Conservation (phyloP, 2,113 vertebrate genomes). For the Barbus barbus region DNA sequence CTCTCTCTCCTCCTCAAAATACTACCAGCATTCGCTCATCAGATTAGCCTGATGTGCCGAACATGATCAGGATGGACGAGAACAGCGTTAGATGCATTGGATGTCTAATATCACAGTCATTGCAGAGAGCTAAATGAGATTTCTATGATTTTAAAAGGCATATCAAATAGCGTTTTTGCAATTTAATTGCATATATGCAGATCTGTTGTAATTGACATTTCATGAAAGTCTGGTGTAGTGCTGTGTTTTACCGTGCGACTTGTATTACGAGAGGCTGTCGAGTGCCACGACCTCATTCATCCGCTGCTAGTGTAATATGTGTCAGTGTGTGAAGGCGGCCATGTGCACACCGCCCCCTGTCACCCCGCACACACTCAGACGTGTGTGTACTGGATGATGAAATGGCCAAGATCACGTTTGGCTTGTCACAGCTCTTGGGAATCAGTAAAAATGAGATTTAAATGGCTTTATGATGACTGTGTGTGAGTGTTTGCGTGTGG, state of each 20-base stretch:
- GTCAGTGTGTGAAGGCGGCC: slow-evolving; percentile 70
- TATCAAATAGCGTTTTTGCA: not conserved
- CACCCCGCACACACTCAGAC: slow-evolving; percentile 43
- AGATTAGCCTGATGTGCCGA: slow-evolving; percentile 54
- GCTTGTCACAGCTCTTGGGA: not conserved
- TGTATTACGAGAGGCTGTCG: not conserved
- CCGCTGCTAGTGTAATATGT: slow-evolving; percentile 62
- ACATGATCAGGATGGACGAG: not conserved
- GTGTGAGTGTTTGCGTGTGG: not conserved
- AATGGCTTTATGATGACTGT: not conserved
- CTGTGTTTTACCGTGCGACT: not conserved
- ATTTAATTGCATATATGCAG: not conserved
- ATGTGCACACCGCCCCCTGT: slow-evolving; percentile 69
- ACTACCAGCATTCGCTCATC: slow-evolving; percentile 53
- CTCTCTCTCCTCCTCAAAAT: slow-evolving; percentile 62
- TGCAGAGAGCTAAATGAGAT: not conserved
- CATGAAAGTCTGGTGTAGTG: not conserved
- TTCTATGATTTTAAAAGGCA: not conserved
- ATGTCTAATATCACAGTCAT: not conserved
- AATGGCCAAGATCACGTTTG: not conserved
- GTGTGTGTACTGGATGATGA: slow-evolving; percentile 32
- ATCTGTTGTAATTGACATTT: slow-evolving; percentile 5
- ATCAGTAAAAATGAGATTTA: not conserved
- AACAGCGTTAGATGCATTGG: slow-evolving; percentile 44
- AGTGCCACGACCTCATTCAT: slow-evolving; percentile 30